Evolutionary conservation across 2,797 vertebrate genomes (phyloP), one percentile per base, ranked within the genome.

Genomic region (Coregonus ussuriensis): DNA sequence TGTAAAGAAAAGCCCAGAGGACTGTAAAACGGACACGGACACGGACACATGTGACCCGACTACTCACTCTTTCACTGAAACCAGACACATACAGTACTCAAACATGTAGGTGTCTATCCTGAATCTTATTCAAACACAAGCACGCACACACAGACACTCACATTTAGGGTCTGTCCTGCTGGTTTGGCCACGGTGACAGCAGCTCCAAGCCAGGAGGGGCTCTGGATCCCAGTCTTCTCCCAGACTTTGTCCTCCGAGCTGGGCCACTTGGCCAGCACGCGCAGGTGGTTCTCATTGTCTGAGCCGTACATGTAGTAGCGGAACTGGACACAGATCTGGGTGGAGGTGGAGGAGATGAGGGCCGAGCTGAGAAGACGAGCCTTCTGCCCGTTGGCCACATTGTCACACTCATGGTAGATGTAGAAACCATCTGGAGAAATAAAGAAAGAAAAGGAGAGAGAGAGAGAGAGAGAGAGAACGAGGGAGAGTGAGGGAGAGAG

Each of bases 291-390:
- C 0, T 0, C 0, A 0, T 0, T 0, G 11, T 92, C 88, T 0
- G 6, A 1, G 0, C 95, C 95, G 0, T 95, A 92, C 95, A 96
- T 96, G 87, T 90, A 90, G 79, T 95, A 96, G 13, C 52, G 54
- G 77, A 96, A 95, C 56, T 92, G 86, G 70, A 96, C 86, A 16
- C 96, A 96, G 79, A 95, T 86, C 41, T 91, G 78, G 3, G 86
- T 71, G 11, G 78, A 62, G 0, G 79, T 33, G 1, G 89, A 80
- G 31, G 89, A 80, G 11, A 85, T 87, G 80, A 96, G 83, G 9
- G 77, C 4, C 0, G 90, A 91, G 84, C 94, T 96, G 74, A 92
- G 79, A 65, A 96, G 82, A 18, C 89, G 90, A 62, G 85, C 83
- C 0, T 77, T 89, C 78, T 94, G 82, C 63, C 83, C 72, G 53